Evolutionary conservation across 1,140 invertebrate genomes (phyloP), one percentile per base, ranked within the genome.

Genomic region (Latrodectus geometricus): DNA sequence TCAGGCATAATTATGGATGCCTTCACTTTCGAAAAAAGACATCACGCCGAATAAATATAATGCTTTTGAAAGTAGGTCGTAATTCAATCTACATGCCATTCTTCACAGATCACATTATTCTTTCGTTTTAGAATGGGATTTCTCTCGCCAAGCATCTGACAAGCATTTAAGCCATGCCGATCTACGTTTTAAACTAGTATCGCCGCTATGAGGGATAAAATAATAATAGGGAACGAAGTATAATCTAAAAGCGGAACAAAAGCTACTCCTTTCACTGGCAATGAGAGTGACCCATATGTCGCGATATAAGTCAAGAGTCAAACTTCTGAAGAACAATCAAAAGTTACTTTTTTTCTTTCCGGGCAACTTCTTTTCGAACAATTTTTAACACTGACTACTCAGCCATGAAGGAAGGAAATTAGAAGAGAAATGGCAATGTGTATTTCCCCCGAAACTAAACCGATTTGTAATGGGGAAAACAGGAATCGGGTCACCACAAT

Each of bases 401-500:
- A 76, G 15, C 74, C 52, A 76, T 77, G 49, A 76, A 56, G 52
- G 14, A 66, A 77, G 23, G 8, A 76, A 76, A 54, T 61, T 54
- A 76, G 68, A n/a, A 3, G 17, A 74, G 72, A 74, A 74, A 23
- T 56, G 52, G 8, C 50, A 76, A 50, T 54, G 54, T 11, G 8
- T 61, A 1, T 35, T 35, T 3, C 17, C 54, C 54, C 54, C 17
- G 11, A 17, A 61, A 11, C 3, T 61, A 61, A 61, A 61, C 54
- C 54, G 54, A 61, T 61, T 61, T 61, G 23, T 78, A 48, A 74
- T 61, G 50, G 80, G n/a, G 70, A 82, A 73, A 82, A 73, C 21
- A n/a, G 50, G 73, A 61, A 82, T 82, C 70, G 80, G 80, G 80
- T 82, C 80, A 54, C 70, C 80, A 82, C 54, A 82, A 73, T 82